phyloP scores from a whole-genome alignment of 2,797 vertebrate species.

The Nannoperca obscura region DNA sequence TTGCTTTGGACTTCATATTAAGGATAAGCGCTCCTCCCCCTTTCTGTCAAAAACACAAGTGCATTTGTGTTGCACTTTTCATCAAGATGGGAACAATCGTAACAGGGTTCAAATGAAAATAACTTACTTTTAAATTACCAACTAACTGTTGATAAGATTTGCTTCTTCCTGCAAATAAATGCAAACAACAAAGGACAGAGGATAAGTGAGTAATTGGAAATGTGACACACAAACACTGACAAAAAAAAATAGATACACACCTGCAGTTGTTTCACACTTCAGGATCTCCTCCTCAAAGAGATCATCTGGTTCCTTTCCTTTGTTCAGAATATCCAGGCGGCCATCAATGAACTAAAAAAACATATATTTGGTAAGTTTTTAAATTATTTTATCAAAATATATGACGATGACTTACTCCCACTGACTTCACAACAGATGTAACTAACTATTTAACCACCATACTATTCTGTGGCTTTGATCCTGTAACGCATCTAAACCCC shows the following conservation, averaged over 20 bases:
- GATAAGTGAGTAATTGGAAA: background rate
- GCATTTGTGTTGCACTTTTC: background rate
- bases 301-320: constrained; percentile 86
- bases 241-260: constrained; percentile 68
- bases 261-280: constrained; percentile 79
- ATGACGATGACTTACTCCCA: background rate
- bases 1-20: constrained; percentile 90
- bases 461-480: background rate
- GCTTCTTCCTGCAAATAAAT: constrained; percentile 73
- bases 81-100: background rate
- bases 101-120: background rate
- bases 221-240: background rate
- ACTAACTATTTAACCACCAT: background rate
- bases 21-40: constrained; percentile 92
- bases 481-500: background rate
- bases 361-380: background rate
- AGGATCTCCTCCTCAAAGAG: constrained; percentile 91
- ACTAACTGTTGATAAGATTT: constrained; percentile 90
- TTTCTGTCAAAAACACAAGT: constrained; percentile 82
- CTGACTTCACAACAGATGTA: background rate
- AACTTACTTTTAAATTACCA: constrained; percentile 89
- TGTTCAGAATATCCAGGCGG: constrained; percentile 88
- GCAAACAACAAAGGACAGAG: background rate
- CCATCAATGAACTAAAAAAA: constrained; percentile 88
- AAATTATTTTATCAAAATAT: background rate